phyloP scores from a whole-genome alignment of 2,888 invertebrate species.

The Agapostemon virescens region DNA sequence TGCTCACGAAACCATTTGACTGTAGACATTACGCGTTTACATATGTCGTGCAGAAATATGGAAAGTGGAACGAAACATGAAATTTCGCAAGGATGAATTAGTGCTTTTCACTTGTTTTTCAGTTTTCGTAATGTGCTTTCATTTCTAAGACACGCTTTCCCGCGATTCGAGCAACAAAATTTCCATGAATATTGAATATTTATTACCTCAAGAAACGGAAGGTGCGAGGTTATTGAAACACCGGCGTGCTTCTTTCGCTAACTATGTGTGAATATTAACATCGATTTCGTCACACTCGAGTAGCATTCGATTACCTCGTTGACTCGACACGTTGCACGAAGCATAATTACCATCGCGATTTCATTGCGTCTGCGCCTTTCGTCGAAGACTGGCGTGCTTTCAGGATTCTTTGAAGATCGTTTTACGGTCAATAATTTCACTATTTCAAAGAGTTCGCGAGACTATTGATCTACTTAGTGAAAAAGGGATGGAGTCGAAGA shows the following conservation, averaged over 20 bases:
- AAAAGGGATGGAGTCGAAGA: conserved; percentile 38
- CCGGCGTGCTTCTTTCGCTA: not conserved
- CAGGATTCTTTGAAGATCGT: not conserved
- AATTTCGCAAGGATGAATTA: not conserved
- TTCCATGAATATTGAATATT: conserved; percentile 2
- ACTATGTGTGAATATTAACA: not conserved
- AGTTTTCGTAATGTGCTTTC: not conserved
- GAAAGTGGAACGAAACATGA: not conserved
- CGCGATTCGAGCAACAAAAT: not conserved
- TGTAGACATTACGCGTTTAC: not conserved
- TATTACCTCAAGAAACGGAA: not conserved
- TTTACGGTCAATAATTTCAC: not conserved
- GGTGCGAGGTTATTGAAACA: not conserved
- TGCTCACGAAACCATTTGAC: not conserved
- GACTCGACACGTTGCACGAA: no score
- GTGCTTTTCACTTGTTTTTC: not conserved
- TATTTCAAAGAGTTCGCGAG: not conserved
- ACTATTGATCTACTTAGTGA: conserved; percentile 30
- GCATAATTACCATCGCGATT: not conserved
- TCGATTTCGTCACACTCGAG: not conserved
- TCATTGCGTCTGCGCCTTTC: not conserved
- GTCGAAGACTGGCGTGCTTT: not conserved
- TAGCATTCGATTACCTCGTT: not conserved
- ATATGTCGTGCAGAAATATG: not conserved
- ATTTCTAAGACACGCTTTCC: not conserved